phyloP scores from a whole-genome alignment of 2,113 vertebrate species.

The Boulengeromyrus knoepffleri region DNA sequence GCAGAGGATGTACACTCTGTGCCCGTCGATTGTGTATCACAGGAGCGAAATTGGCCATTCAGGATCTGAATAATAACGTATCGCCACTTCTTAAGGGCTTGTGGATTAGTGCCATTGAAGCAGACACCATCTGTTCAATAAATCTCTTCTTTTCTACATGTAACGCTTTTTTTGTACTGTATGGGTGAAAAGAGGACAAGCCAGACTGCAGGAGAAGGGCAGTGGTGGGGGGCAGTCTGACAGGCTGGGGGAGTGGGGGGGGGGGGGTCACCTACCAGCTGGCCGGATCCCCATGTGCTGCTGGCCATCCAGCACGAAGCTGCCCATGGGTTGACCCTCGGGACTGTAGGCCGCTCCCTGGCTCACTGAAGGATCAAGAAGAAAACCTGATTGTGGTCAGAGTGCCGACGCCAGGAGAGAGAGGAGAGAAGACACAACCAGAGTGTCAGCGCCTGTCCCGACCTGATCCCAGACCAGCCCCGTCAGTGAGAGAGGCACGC shows the following conservation, averaged over 20 bases:
- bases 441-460: conserved; percentile 97
- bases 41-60: background rate
- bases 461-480: conserved; percentile 32
- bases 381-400: conserved; percentile 99
- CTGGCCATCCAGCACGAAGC: conserved; percentile 98
- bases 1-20: background rate
- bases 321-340: conserved; percentile 99
- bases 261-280: conserved; percentile 69
- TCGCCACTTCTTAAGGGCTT: background rate
- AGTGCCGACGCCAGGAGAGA: conserved; percentile 93
- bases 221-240: background rate
- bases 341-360: conserved; percentile 99
- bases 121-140: background rate
- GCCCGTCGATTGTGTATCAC: background rate
- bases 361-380: conserved; percentile 99
- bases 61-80: background rate
- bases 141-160: background rate
- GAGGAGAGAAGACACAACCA: conserved; percentile 94
- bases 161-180: background rate
- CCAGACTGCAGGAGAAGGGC: conserved; percentile 20
- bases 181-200: background rate
- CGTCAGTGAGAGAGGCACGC: background rate
- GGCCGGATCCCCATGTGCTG: conserved; percentile 99
- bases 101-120: background rate
- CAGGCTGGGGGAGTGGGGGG: background rate